Percentiles rank a stretch among this genome's conserved stretches.
phyloP scores from a whole-genome alignment of 2,113 vertebrate species.

The Gallinago jamesoni region DNA sequence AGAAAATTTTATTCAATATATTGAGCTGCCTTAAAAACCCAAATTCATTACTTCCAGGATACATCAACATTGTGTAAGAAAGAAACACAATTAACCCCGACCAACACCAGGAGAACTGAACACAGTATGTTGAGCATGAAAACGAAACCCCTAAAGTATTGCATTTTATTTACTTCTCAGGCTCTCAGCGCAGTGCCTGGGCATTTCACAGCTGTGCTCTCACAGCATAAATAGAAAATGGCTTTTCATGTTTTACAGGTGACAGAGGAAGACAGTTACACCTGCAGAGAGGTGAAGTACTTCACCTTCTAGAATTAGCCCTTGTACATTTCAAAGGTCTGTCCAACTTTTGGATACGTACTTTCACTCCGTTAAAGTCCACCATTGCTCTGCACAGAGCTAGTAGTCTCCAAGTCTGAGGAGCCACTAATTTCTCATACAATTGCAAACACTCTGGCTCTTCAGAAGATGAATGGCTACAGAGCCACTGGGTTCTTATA shows the following conservation, averaged over 20 bases:
- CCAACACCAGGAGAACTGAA: background rate
- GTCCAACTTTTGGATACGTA: rapidly evolving
- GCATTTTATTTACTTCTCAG: background rate
- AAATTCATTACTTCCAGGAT: background rate
- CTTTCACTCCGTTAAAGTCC: background rate
- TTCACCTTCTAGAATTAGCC: background rate
- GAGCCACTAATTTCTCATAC: background rate
- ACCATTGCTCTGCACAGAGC: background rate
- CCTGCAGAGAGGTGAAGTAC: background rate
- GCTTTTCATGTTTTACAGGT: background rate
- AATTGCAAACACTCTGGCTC: background rate
- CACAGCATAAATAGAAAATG: background rate
- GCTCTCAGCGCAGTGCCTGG: background rate
- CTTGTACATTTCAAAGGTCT: background rate
- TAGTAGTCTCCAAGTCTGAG: background rate
- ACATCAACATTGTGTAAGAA: background rate
- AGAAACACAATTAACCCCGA: background rate
- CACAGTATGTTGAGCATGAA: rapidly evolving
- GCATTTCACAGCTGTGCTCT: background rate
- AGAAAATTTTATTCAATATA: background rate
- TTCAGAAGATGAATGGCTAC: background rate
- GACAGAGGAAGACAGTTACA: background rate
- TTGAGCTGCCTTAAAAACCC: background rate
- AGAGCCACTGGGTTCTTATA: background rate
- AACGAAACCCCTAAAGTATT: background rate